Percentiles rank a stretch among this genome's conserved stretches.
Evolutionary conservation across 2,797 vertebrate species (phyloP).

Genomic region (Carduelis carduelis): DNA sequence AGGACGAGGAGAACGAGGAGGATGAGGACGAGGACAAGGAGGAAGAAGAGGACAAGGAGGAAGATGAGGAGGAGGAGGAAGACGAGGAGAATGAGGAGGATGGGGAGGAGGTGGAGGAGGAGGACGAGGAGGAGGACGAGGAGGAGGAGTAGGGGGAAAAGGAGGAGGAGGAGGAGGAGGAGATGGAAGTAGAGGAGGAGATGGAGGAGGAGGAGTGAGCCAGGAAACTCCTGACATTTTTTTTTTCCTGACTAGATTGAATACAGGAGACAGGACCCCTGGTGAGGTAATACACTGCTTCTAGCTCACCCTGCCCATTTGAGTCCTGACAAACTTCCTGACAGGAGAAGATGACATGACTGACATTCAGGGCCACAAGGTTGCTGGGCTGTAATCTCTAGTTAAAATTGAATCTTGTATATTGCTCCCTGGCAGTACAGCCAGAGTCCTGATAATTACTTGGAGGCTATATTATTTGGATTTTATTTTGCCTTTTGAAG

Average conservation of each 20-base stretch:
- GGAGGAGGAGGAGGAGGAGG: no score
- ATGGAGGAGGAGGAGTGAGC: background rate
- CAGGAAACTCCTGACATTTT: background rate
- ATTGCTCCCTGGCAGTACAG: slow-evolving; percentile 50
- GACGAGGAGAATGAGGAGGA: no score
- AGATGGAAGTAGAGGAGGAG: no score
- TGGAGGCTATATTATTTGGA: slow-evolving; percentile 57
- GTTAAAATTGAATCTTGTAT: slow-evolving; percentile 74
- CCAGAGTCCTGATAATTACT: slow-evolving; percentile 68
- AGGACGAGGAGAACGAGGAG: no score
- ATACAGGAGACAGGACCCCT: slow-evolving; percentile 37
- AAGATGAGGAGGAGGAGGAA: no score
- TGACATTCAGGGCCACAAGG: slow-evolving; percentile 70
- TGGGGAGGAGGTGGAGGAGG: background rate
- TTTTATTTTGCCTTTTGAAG: slow-evolving; percentile 63
- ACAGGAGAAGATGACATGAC: slow-evolving; percentile 65
- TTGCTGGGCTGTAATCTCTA: slow-evolving; percentile 68
- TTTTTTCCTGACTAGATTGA: background rate
- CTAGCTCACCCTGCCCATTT: slow-evolving; percentile 20
- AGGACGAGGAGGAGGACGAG: no score
- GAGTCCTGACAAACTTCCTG: slow-evolving; percentile 59
- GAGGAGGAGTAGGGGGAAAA: no score
- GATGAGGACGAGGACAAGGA: no score
- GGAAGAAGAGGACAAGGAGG: no score
- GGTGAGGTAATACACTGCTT: background rate